phyloP scores from a whole-genome alignment of 2,797 vertebrate genomes.

The Propithecus perrieri region DNA sequence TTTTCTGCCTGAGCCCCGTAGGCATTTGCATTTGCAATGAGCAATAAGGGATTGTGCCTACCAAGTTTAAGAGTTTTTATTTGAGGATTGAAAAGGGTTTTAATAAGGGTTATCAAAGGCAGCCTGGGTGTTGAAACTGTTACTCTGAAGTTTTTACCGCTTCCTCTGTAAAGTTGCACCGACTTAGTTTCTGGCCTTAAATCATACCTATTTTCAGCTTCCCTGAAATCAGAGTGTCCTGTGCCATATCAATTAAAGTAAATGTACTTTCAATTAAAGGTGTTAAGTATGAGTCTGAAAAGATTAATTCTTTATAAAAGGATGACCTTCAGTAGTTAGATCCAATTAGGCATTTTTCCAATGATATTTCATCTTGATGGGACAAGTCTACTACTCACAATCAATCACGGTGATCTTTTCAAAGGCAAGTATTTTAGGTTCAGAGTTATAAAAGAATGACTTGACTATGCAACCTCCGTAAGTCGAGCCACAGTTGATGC shows the following conservation, averaged over 20 bases:
- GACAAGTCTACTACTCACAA: conserved; percentile 53
- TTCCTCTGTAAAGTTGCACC: background rate
- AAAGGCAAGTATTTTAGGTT: conserved; percentile 52
- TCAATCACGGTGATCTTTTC: conserved; percentile 72
- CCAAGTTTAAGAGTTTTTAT: background rate
- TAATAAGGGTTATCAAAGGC: conserved; percentile 51
- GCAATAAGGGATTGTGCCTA: background rate
- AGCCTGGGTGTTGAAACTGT: conserved; percentile 23
- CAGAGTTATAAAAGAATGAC: conserved; percentile 26
- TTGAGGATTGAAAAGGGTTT: conserved; percentile 42
- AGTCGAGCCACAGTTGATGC: background rate
- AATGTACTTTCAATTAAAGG: conserved; percentile 80
- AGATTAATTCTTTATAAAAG: conserved; percentile 79
- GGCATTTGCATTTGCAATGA: background rate
- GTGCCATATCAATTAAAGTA: conserved; percentile 75
- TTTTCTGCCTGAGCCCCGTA: background rate
- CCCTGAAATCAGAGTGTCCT: conserved; percentile 62
- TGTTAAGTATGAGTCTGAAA: conserved; percentile 71
- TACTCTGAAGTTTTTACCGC: conserved; percentile 13
- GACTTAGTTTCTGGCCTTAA: conserved; percentile 58
- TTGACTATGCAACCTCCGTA: background rate
- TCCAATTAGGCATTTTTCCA: conserved; percentile 77
- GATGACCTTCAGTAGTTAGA: conserved; percentile 76
- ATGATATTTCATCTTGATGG: conserved; percentile 69
- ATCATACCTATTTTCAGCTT: conserved; percentile 53